Evolutionary conservation across 2,888 invertebrate genomes (phyloP).

Genomic region (Drosophila hamatofila): DNA sequence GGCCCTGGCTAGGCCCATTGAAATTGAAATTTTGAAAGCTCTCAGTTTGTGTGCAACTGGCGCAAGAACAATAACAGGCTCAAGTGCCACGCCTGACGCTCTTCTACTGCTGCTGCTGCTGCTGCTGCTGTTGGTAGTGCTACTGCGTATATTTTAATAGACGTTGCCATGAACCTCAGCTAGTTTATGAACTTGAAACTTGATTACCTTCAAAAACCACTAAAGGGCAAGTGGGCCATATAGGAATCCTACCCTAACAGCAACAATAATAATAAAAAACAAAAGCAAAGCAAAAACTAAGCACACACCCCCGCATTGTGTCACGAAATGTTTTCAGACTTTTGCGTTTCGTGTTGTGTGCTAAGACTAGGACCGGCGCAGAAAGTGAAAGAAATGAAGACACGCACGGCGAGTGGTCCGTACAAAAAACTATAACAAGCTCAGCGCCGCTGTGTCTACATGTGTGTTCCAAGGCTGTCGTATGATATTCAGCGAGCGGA

Average conservation of each 20-base stretch:
- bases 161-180: conserved; percentile 67
- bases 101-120: background rate
- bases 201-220: conserved; percentile 78
- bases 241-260: conserved; percentile 31
- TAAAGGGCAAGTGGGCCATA: conserved; percentile 51
- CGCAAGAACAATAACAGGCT: conserved; percentile 56
- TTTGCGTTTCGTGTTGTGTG: conserved; percentile 40
- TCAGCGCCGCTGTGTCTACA: conserved; percentile 32
- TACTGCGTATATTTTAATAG: conserved; percentile 48
- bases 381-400: conserved; percentile 49
- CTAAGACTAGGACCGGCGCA: conserved; percentile 23
- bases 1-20: conserved; percentile 56
- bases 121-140: conserved; percentile 8
- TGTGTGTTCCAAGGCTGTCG: conserved; percentile 48
- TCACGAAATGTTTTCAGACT: conserved; percentile 71
- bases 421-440: conserved; percentile 55
- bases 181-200: conserved; percentile 79
- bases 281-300: conserved; percentile 22
- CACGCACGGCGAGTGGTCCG: conserved; percentile 66
- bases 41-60: conserved; percentile 36
- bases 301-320: conserved; percentile 63
- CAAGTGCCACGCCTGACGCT: conserved; percentile 20
- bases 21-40: conserved; percentile 64
- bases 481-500: conserved; percentile 34
- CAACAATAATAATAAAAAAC: conserved; percentile 28